These are phyloP conservation scores for Prenolepis imparis DNA, from an alignment of 2,888 invertebrate species.

Conservation along the genomic window DNA sequence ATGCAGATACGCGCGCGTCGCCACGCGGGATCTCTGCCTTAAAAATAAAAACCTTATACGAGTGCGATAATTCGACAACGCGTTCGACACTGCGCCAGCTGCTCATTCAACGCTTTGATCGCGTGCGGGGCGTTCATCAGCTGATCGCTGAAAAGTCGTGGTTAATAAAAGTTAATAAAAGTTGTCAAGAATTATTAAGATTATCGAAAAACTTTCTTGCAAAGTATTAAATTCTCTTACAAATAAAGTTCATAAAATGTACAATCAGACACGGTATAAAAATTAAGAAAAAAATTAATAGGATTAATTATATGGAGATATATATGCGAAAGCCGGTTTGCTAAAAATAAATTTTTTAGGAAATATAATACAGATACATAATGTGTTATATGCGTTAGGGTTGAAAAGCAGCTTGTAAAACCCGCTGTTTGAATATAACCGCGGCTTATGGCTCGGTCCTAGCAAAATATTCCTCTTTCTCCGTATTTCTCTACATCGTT, in stretches of 20 bases:
- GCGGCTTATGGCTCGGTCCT: constrained; percentile 62
- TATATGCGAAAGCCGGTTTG: not conserved
- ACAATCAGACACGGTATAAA: not conserved
- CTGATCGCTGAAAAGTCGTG: not conserved
- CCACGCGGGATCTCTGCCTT: constrained; percentile 26
- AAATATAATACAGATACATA: not conserved
- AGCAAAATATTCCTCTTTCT: constrained; percentile 76
- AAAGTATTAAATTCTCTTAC: not conserved
- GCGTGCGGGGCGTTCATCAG: constrained; percentile 23
- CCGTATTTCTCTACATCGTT: constrained; percentile 10
- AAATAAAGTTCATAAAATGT: not conserved
- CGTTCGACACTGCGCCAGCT: constrained; percentile 35
- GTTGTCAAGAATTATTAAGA: not conserved
- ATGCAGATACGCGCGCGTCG: constrained; percentile 71
- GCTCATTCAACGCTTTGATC: not conserved
- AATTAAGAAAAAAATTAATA: not conserved
- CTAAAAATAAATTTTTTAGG: not conserved
- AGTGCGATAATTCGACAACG: constrained; percentile 33
- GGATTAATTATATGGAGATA: not conserved
- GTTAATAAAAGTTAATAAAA: constrained; percentile 19
- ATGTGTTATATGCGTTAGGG: not conserved
- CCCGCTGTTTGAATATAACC: not conserved
- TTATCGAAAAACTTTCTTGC: not conserved
- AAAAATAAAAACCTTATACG: constrained; percentile 48
- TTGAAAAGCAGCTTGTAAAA: constrained; percentile 10